Base-by-base conservation (phyloP, 2,888 invertebrate genomes). In the Sinopyrophorus schimmeli region DNA sequence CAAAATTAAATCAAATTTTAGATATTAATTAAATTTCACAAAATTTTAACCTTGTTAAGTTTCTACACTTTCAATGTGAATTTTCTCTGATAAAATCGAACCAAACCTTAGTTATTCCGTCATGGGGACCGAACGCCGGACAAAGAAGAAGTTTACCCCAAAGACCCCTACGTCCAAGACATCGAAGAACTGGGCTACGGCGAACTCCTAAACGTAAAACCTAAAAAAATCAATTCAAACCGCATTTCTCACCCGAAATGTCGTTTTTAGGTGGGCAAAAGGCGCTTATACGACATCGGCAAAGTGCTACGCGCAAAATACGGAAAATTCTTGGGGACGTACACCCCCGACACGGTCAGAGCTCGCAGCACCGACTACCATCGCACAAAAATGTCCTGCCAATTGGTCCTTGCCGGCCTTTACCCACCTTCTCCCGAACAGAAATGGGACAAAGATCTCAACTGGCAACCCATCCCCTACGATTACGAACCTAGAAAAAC, bases 81-180 rank as follows among this genome's bases (percentile, higher is more conserved):
- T n/a, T n/a, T n/a, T n/a, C n/a, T n/a, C n/a, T n/a, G n/a, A n/a
- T n/a, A n/a, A n/a, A n/a, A n/a, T n/a, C n/a, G n/a, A n/a, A n/a
- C n/a, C n/a, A 11, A n/a, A n/a, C n/a, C n/a, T 23, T 14, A 87
- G 85, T 69, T 89, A 34, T 86, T 81, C 67, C 77, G 89, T 35
- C 89, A 90, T 77, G 90, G 89, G 11, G 83, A 87, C 59, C 74
- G 89, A 63, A 84, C 86, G 53, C 87, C 88, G 3, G 80, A 81
- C 26, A 42, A 47, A 20, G 51, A 30, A 31, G 79, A 80, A 55
- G 79, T 83, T 3, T 90, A 84, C 67, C 83, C 85, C n/a, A 82
- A 76, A 53, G 87, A 89, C 74, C 82, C 82, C 3, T 76, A 83
- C 57, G 74, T 67, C 24, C 77, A 81, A 58, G 76, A 78, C 11